Base-by-base conservation (phyloP, 2,888 invertebrate genomes). In the Smittia aterrima region DNA sequence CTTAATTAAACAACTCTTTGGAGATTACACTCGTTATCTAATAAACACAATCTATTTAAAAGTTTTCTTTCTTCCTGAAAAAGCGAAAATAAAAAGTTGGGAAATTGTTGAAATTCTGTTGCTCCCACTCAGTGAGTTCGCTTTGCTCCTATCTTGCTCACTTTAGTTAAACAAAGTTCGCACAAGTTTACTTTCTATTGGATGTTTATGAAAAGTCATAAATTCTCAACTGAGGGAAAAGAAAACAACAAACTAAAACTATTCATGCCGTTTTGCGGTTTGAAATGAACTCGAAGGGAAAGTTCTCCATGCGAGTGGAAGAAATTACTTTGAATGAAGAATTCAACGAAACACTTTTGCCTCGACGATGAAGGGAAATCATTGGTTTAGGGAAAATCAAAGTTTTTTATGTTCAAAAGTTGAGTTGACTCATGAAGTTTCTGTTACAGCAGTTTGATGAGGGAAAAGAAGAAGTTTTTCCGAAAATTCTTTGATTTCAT, bases 141-240 rank as follows among this genome's bases (percentile, higher is more conserved):
- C n/a, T n/a, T 32, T 32, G 32, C 32, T n/a, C n/a, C n/a, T 32
- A 32, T 32, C 32, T 32, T 32, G 32, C 9, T 32, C 32, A 32
- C 32, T 32, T 32, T 32, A n/a, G 32, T 9, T 6, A 32, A 32
- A 32, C 32, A 6, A 32, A 47, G 47, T 47, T 47, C 22, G 9
- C 58, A 22, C 4, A 58, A 58, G 58, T 58, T 58, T 47, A 13
- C 13, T 13, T 58, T 58, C 16, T 58, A 58, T 58, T 58, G 58
- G 22, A 58, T 58, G 58, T 22, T 58, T 58, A 58, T 58, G 58
- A 58, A 58, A 58, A 58, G 20, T 58, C 58, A 58, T 58, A 58
- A 58, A 58, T 58, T 58, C n/a, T 47, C 4, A n/a, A n/a, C 6
- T 6, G 32, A 32, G 9, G 32, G 32, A 32, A 32, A 32, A 9